phyloP scores from a whole-genome alignment of 2,888 invertebrate species.

The Cephus rjabovi region DNA sequence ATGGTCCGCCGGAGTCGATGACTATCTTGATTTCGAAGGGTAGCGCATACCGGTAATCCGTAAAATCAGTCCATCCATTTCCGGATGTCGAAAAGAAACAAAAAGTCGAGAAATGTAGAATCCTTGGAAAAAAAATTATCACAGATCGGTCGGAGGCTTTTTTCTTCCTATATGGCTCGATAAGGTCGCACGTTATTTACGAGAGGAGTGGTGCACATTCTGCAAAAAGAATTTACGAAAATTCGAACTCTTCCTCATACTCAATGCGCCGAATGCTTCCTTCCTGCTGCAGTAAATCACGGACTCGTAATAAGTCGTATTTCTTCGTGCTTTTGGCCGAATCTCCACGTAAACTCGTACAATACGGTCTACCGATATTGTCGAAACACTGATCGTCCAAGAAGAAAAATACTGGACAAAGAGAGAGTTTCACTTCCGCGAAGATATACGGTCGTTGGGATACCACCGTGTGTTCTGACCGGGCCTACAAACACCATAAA shows the following conservation, averaged over 20 bases:
- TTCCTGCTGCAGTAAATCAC: slow-evolving; percentile 28
- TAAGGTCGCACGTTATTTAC: background rate
- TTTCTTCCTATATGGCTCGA: background rate
- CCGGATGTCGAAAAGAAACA: background rate
- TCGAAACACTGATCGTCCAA: slow-evolving; percentile 36
- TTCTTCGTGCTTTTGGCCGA: slow-evolving; percentile 20
- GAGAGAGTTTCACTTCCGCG: slow-evolving; percentile 50
- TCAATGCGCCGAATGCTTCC: background rate
- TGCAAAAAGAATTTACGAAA: slow-evolving; percentile 8
- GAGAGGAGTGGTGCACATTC: background rate
- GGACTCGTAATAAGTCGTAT: slow-evolving; percentile 33
- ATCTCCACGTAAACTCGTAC: slow-evolving; percentile 27
- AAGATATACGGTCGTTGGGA: slow-evolving; percentile 34
- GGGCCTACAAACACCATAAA: slow-evolving; percentile 55
- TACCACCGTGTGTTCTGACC: background rate
- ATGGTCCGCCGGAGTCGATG: slow-evolving; percentile 13
- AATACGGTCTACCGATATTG: slow-evolving; percentile 49
- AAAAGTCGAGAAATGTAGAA: background rate
- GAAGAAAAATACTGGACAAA: background rate
- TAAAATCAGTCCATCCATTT: background rate
- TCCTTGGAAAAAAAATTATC: background rate
- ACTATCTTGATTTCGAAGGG: background rate
- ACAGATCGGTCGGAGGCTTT: background rate
- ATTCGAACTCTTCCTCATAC: slow-evolving; percentile 2
- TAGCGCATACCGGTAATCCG: background rate